Conservation (phyloP, 2,113 vertebrate species). For the Microtus richardsoni region DNA sequence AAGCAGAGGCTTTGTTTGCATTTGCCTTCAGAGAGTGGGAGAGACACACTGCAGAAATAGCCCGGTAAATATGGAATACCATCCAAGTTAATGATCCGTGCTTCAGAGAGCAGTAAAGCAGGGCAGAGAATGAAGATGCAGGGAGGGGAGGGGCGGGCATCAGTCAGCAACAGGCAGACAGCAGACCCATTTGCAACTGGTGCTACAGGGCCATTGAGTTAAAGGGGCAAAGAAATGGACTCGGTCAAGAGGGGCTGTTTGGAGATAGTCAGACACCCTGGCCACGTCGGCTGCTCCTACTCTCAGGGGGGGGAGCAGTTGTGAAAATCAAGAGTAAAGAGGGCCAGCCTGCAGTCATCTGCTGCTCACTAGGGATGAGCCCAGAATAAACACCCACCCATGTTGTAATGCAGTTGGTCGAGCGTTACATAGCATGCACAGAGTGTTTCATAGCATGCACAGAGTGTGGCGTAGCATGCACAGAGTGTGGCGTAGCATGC, state of each 20-base stretch:
- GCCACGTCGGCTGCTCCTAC: too few species aligned
- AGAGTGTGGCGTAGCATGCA: background rate
- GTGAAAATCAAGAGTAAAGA: background rate
- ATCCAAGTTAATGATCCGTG: background rate
- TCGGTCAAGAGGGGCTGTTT: background rate
- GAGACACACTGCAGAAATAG: background rate
- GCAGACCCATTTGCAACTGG: background rate
- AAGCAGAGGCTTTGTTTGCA: background rate
- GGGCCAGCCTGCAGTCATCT: background rate
- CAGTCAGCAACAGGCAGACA: background rate
- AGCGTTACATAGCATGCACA: too few species aligned
- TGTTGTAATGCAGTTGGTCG: background rate
- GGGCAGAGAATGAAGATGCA: background rate
- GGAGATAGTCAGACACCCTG: background rate
- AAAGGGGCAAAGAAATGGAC: background rate
- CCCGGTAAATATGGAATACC: rapidly evolving
- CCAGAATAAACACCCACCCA: background rate
- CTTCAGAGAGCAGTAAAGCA: background rate
- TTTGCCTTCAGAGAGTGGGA: background rate
- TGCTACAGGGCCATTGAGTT: background rate
- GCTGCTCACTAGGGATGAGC: too few species aligned
- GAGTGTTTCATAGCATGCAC: too few species aligned
- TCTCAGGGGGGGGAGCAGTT: background rate
- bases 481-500: too few species aligned
- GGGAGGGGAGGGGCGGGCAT: background rate